Conservation (phyloP, 1,140 invertebrate genomes). For the Apis florea region DNA sequence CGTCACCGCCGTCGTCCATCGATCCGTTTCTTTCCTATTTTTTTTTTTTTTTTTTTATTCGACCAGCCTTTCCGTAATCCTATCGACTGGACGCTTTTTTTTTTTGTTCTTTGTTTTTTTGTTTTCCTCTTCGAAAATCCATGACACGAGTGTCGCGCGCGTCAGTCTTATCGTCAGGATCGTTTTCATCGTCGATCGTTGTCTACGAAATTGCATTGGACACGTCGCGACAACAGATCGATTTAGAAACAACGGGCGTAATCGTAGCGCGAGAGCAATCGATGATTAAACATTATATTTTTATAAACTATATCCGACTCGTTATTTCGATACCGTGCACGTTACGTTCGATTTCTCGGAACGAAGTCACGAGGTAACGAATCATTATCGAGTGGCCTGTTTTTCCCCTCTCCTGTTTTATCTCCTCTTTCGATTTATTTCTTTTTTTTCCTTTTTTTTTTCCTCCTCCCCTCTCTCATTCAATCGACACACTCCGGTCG, state of each 20-base stretch:
- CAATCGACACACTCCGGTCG: conserved; percentile 38
- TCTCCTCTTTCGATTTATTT: not conserved
- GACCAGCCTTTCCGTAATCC: not conserved
- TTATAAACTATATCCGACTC: not conserved
- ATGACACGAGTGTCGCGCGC: not conserved
- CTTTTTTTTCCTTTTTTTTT: too few relatives aligned
- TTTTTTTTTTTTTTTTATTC: too few relatives aligned
- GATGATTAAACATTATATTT: not conserved
- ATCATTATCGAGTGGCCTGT: not conserved
- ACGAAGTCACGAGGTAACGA: not conserved
- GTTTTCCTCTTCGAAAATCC: not conserved
- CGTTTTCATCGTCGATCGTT: not conserved
- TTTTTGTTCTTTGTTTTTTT: too few relatives aligned
- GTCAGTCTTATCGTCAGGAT: not conserved
- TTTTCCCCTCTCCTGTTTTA: not conserved
- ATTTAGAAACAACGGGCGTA: not conserved
- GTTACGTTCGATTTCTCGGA: not conserved
- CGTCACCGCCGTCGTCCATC: too few relatives aligned
- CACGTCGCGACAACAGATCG: not conserved
- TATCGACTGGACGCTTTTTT: not conserved
- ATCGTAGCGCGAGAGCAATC: not conserved
- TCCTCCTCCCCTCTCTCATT: not conserved
- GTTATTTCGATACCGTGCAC: not conserved
- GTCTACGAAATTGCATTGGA: not conserved
- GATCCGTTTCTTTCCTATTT: not conserved